Evolutionary conservation across 2,113 vertebrate genomes (phyloP).

Genomic region (Gymnorhina tibicen): DNA sequence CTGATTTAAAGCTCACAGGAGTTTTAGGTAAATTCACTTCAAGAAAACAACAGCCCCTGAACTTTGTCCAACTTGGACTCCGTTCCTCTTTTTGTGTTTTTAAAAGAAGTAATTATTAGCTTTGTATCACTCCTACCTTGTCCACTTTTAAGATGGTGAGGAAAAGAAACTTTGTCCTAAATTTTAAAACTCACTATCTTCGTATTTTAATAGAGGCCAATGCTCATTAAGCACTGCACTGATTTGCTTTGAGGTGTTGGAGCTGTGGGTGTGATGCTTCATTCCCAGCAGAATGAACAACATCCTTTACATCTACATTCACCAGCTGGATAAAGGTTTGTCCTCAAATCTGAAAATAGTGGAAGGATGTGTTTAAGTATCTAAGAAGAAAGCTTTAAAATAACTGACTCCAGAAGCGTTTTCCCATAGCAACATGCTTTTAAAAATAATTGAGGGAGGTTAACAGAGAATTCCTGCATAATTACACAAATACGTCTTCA

Average conservation of each 20-base stretch:
- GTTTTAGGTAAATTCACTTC: background rate
- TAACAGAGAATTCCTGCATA: background rate
- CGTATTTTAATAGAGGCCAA: background rate
- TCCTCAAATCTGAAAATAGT: background rate
- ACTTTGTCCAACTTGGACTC: background rate
- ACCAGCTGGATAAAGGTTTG: background rate
- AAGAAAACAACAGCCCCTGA: background rate
- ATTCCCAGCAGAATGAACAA: background rate
- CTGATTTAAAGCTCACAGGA: background rate
- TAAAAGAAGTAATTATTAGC: background rate
- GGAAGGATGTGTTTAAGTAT: background rate
- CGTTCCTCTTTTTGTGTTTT: background rate
- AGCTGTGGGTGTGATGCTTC: background rate
- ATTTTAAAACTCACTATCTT: background rate
- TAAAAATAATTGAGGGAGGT: slow-evolving; percentile 28
- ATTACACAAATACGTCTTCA: background rate
- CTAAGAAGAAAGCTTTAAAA: slow-evolving; percentile 11
- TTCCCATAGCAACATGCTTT: slow-evolving; percentile 27
- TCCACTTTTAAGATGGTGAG: background rate
- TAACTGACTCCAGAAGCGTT: background rate
- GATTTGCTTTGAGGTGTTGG: background rate
- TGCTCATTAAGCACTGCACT: background rate
- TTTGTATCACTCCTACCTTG: background rate
- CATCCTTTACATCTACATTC: background rate
- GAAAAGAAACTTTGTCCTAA: background rate